Evolutionary conservation across 2,797 vertebrate genomes (phyloP).

Genomic region (Pelochelys cantorii): DNA sequence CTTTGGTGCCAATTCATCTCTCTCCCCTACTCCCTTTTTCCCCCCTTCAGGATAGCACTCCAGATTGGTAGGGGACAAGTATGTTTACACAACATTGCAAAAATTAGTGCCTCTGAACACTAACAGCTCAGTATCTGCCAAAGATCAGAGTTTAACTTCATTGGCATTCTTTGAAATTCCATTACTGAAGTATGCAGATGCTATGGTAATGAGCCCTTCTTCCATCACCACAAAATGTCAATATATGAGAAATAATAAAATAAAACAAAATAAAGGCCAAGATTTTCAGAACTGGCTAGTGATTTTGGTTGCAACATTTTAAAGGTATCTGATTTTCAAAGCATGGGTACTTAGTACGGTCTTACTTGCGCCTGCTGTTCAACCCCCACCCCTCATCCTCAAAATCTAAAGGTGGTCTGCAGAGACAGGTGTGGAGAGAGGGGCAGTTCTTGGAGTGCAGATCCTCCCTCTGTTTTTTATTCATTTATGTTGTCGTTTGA

Average conservation of each 20-base stretch:
- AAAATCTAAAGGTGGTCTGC: neutral
- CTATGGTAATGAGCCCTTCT: neutral
- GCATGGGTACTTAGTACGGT: neutral
- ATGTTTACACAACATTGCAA: accelerated
- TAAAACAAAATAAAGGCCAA: neutral
- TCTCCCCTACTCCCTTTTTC: neutral
- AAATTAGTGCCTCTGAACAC: neutral
- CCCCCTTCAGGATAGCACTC: neutral
- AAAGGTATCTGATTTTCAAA: neutral
- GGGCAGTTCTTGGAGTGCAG: neutral
- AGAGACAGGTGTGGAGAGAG: neutral
- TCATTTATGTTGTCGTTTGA: neutral
- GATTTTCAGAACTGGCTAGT: neutral
- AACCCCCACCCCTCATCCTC: neutral
- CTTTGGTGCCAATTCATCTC: neutral
- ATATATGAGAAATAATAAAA: neutral
- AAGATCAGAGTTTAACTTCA: neutral
- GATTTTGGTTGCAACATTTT: neutral
- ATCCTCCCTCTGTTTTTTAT: neutral
- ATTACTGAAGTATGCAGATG: neutral
- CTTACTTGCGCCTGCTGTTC: neutral
- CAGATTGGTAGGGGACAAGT: neutral
- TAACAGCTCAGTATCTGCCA: neutral
- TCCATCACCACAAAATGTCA: neutral
- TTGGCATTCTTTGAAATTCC: neutral